Conservation (phyloP, 2,113 vertebrate genomes). For the Mirza zaza region DNA sequence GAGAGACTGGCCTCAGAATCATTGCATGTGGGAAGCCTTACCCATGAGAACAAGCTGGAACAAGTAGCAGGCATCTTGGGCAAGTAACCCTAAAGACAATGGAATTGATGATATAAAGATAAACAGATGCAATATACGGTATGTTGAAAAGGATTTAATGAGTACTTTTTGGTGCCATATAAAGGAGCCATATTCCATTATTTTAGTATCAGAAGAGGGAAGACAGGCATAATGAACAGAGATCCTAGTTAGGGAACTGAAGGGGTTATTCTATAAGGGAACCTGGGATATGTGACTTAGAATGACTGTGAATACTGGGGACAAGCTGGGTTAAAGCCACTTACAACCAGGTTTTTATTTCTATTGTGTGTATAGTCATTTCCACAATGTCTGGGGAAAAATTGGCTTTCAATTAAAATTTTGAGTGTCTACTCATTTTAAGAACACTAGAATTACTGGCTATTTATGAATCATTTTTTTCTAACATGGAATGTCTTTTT, state of each 20-base stretch:
- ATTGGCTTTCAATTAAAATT: not conserved
- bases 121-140: not conserved
- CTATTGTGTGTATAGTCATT: not conserved
- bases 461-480: conserved; percentile 9
- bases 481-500: conserved; percentile 10
- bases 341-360: not conserved
- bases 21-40: not conserved
- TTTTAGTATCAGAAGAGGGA: not conserved
- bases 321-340: not conserved
- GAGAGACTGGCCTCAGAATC: conserved; percentile 6
- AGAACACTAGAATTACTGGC: not conserved
- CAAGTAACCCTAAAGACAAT: not conserved
- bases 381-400: not conserved
- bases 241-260: not conserved
- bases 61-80: not conserved
- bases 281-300: not conserved
- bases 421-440: not conserved
- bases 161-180: not conserved
- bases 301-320: not conserved
- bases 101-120: not conserved
- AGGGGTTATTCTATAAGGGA: not conserved
- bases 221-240: not conserved
- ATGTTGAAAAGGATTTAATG: conserved; percentile 11
- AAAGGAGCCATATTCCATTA: not conserved
- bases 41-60: not conserved